Conservation (phyloP, 2,888 invertebrate species). For the Heterodera filipjevi region DNA sequence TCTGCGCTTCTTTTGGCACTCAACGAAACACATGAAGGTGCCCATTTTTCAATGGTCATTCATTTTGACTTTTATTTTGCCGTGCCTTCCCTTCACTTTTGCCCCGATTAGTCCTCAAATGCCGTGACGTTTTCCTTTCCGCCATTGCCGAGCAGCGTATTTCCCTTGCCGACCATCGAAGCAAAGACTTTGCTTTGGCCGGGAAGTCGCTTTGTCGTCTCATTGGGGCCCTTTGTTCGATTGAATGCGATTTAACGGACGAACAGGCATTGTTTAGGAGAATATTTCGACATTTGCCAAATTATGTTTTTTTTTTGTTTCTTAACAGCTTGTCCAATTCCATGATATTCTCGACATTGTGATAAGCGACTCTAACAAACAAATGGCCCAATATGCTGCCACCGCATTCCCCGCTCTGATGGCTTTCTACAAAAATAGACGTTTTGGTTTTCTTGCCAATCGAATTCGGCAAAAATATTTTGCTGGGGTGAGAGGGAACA, state of each 20-base stretch:
- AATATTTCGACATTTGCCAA: background rate
- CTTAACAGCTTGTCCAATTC: conserved; percentile 31
- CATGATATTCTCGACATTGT: conserved; percentile 36
- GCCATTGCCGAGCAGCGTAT: background rate
- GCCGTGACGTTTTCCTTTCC: background rate
- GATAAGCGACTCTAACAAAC: conserved; percentile 30
- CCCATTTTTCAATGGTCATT: background rate
- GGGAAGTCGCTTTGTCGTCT: conserved; percentile 37
- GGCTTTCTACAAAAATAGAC: conserved; percentile 14
- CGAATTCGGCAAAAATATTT: conserved; percentile 31
- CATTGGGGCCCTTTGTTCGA: conserved; percentile 38
- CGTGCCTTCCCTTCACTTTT: too few relatives aligned
- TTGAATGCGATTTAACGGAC: conserved; percentile 29
- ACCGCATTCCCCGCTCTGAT: conserved; percentile 32
- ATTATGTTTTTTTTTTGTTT: background rate
- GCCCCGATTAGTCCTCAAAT: conserved; percentile 12
- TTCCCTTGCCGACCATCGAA: conserved; percentile 25
- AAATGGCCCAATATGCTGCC: conserved; percentile 26
- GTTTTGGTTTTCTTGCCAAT: conserved; percentile 10
- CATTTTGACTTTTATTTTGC: background rate
- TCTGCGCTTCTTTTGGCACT: conserved; percentile 31
- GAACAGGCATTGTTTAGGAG: conserved; percentile 37
- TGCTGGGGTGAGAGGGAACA: conserved; percentile 9
- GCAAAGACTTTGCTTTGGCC: conserved; percentile 33
- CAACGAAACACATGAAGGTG: background rate